These are phyloP conservation scores for Hemiprocne comata DNA, from an alignment of 2,113 vertebrate genomes.

Conservation along the genomic window DNA sequence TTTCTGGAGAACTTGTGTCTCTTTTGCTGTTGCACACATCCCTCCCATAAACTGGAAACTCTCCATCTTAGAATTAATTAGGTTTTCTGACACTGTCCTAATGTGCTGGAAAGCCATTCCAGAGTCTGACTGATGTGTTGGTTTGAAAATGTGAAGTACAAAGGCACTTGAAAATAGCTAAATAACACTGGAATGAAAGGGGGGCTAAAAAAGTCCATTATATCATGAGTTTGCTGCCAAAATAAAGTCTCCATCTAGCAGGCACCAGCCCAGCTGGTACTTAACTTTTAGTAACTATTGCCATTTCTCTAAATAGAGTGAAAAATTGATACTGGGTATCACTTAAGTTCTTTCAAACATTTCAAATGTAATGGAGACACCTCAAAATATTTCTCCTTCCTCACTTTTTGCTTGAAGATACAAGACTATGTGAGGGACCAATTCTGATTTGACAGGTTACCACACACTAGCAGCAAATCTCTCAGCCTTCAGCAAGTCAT, in stretches of 20 bases:
- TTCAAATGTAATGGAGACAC: not conserved
- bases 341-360: not conserved
- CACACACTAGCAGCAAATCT: not conserved
- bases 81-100: not conserved
- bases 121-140: not conserved
- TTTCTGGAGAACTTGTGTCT: not conserved
- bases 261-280: not conserved
- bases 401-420: not conserved
- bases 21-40: not conserved
- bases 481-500: not conserved
- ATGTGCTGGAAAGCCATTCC: not conserved
- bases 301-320: not conserved
- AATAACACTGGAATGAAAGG: not conserved
- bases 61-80: not conserved
- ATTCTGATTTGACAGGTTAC: not conserved
- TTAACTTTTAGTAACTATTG: not conserved
- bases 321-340: not conserved
- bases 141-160: not conserved
- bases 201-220: not conserved
- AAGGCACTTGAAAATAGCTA: not conserved
- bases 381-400: not conserved
- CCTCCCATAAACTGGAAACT: not conserved
- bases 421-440: not conserved
- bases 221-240: conserved; percentile 20
- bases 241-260: conserved; percentile 31